Percentiles rank a stretch among this genome's conserved stretches.
Evolutionary conservation across 2,113 vertebrate genomes (phyloP).

Genomic region (Fulica atra): DNA sequence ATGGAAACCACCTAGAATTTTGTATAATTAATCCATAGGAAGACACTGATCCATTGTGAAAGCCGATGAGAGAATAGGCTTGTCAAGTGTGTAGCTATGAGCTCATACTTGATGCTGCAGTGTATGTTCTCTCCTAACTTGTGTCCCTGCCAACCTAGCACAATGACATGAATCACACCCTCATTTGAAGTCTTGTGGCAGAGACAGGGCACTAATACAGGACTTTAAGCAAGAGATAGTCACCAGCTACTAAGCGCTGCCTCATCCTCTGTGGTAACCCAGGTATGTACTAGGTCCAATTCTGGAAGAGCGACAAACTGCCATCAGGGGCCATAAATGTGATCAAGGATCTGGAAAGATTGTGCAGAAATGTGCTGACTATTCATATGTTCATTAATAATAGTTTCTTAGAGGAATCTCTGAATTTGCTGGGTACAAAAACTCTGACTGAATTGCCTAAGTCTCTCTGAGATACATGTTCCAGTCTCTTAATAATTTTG

Average conservation of each 20-base stretch:
- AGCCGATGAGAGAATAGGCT: background rate
- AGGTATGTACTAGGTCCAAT: fast-evolving
- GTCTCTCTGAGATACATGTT: background rate
- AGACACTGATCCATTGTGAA: background rate
- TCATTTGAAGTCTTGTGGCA: background rate
- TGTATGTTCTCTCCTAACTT: background rate
- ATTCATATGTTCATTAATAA: background rate
- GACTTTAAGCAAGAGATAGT: background rate
- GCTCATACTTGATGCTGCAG: fast-evolving
- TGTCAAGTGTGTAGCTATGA: fast-evolving
- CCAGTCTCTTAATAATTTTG: background rate
- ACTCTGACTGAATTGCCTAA: background rate
- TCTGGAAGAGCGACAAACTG: background rate
- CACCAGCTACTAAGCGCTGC: background rate
- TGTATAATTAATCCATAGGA: too few species aligned
- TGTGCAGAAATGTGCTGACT: background rate
- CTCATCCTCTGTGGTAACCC: background rate
- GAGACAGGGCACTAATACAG: background rate
- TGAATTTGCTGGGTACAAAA: background rate
- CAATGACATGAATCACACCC: background rate
- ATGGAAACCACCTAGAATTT: background rate
- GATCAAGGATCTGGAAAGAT: background rate
- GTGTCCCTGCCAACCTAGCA: too few species aligned
- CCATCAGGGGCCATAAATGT: background rate
- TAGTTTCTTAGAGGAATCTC: background rate